Evolutionary conservation across 1,140 invertebrate genomes (phyloP), one percentile per base, ranked within the genome.

Genomic region (Drosophila bocki): DNA sequence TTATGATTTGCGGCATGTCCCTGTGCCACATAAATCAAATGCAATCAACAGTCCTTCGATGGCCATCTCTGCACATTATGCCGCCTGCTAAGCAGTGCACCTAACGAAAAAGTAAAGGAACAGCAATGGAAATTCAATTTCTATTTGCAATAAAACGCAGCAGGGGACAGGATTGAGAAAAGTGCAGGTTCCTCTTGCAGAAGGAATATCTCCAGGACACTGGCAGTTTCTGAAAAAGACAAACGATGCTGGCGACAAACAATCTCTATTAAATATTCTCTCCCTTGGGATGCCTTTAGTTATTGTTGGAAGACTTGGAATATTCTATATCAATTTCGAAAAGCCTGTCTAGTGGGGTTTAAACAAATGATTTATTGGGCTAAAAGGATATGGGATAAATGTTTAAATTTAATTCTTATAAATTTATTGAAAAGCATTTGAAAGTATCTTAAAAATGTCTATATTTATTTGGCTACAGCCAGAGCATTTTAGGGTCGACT

Each of bases 1-100:
- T 88, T 88, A 90, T 88, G 85, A 88, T 81, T 88, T 84, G 85
- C 87, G 81, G 70, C 80, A 80, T 84, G 84, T 88, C 74, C 78
- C 78, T 80, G 64, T 67, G 63, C 70, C 84, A 84, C 80, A 88
- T 88, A 88, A 88, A 88, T 88, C 85, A 88, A 83, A 88, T 88
- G 84, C 77, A 81, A 90, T 84, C 85, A 84, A 74, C 85, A 80
- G 72, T 61, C 68, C 19, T 37, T 58, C 35, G 51, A 78, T 83
- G 51, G 59, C 45, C 60, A 51, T 35, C 42, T 80, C 53, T 63
- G 35, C 61, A 8, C 50, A 83, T 83, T 78, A 86, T 71, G 58
- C 58, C 69, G 78, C 65, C 53, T 82, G 62, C 45, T 78, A 75
- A 78, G 50, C 78, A 33, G 29, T 6, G 2, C 50, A 86, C 82